Base-by-base conservation (phyloP, 2,113 vertebrate species). In the Vulpes vulpes region DNA sequence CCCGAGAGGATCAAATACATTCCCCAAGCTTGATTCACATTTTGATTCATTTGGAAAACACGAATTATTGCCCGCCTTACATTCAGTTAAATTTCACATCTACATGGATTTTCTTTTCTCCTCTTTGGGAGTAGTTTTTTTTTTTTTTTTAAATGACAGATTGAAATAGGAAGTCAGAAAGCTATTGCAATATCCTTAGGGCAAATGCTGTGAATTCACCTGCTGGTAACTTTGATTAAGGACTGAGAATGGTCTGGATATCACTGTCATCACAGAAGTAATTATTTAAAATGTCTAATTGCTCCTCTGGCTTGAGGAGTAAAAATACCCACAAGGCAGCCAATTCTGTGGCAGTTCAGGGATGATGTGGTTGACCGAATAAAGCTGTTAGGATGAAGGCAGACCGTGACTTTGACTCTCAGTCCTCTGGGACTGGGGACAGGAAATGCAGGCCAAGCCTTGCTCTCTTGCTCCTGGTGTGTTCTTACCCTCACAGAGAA, bases 141-240 rank as follows among this genome's bases (percentile, higher is more conserved):
- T 43, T 43, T 38, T 43, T 43, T 43, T 43, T 43, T 94, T 43
- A 95, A 89, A 88, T 3, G 43, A 73, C 78, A 94, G 55, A 80
- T 9, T 92, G 95, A 94, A 94, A 94, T 94, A 91, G 95, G 94
- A 98, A 97, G 93, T 94, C 32, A 22, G 81, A 2, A 51, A 43
- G 22, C 20, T 27, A 3, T 97, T 94, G 94, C 92, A 49, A 95
- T 80, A 96, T 90, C 74, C 69, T 80, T 35, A 35, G 76, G 79
- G 83, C 92, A 92, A 92, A 95, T 35, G 73, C 92, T 96, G 80
- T 94, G 92, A 94, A 90, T 95, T 90, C 55, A 97, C 96, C 92
- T 94, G 81, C 87, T 79, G 73, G 67, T 69, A 86, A 83, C 38
- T 96, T 82, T 85, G 94, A 90, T 67, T 57, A 87, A 88, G 79